Conservation (phyloP, 2,888 invertebrate species). For the Deilephila porcellus region DNA sequence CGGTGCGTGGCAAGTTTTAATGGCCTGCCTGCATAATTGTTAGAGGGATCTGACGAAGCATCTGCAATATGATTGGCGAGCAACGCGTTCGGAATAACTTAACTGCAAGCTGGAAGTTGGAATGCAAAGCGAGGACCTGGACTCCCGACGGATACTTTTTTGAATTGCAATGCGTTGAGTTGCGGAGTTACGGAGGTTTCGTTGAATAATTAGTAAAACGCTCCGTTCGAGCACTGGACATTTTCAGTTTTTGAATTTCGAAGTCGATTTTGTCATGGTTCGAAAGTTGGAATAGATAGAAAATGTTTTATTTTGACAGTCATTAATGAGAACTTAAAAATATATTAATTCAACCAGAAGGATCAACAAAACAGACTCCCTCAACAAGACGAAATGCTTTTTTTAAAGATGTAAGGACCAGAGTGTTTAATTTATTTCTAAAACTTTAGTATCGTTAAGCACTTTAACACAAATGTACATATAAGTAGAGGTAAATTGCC, state of each 20-base stretch:
- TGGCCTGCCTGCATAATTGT: slow-evolving; percentile 55
- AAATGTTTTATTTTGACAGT: too few relatives aligned
- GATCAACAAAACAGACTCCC: too few relatives aligned
- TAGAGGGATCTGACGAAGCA: slow-evolving; percentile 42
- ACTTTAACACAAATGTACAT: too few relatives aligned
- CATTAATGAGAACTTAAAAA: too few relatives aligned
- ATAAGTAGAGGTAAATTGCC: too few relatives aligned
- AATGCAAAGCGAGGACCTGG: slow-evolving; percentile 24
- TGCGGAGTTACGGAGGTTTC: background rate
- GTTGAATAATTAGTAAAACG: slow-evolving; percentile 8
- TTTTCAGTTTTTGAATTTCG: background rate
- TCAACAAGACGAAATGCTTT: too few relatives aligned
- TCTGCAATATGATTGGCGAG: slow-evolving; percentile 31
- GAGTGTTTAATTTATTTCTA: too few relatives aligned
- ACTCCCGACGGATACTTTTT: slow-evolving; percentile 12
- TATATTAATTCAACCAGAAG: too few relatives aligned
- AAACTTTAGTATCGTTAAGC: too few relatives aligned
- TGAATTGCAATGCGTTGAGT: slow-evolving; percentile 18
- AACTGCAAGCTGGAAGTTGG: slow-evolving; percentile 24
- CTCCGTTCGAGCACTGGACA: background rate
- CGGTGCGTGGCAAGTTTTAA: slow-evolving; percentile 49
- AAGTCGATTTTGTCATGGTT: background rate
- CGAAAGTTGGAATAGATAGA: too few relatives aligned
- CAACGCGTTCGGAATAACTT: slow-evolving; percentile 19
- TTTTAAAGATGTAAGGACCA: too few relatives aligned